phyloP scores from a whole-genome alignment of 2,888 invertebrate species.

The Sarcophaga subvicina region DNA sequence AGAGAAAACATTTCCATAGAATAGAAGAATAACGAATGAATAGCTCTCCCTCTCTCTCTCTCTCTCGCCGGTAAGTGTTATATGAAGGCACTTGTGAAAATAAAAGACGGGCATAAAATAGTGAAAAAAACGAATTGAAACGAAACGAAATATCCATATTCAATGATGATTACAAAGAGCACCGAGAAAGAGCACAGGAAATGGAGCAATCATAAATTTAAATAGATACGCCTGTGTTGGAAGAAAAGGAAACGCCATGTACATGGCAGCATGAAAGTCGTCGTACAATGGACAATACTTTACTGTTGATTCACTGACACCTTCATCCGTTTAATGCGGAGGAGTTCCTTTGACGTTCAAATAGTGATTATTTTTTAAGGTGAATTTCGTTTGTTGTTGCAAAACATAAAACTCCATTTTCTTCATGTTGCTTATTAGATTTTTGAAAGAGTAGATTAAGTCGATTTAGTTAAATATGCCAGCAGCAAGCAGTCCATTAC shows the following conservation, averaged over 20 bases:
- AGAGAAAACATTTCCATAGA: slow-evolving; percentile 8
- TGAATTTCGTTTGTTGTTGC: not conserved
- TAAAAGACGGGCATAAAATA: not conserved
- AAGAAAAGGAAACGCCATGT: slow-evolving; percentile 20
- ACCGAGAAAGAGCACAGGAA: slow-evolving; percentile 75
- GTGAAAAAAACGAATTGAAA: slow-evolving; percentile 2
- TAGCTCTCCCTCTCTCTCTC: not conserved
- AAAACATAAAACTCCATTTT: no score
- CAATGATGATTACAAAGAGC: slow-evolving; percentile 62
- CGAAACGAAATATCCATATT: slow-evolving; percentile 63
- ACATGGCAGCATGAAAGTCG: slow-evolving; percentile 22
- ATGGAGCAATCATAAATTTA: slow-evolving; percentile 82
- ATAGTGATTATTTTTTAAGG: not conserved
- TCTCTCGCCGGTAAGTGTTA: slow-evolving; percentile 29
- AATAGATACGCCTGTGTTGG: slow-evolving; percentile 76
- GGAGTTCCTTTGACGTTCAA: not conserved
- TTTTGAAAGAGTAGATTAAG: no score
- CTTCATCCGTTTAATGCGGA: slow-evolving; percentile 14
- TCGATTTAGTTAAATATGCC: no score
- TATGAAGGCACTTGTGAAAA: slow-evolving; percentile 44
- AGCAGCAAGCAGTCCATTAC: no score
- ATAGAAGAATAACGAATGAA: not conserved
- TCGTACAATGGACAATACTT: not conserved
- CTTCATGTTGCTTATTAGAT: no score
- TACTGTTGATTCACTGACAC: slow-evolving; percentile 25